These are phyloP conservation scores for Chrosomus eos DNA, from an alignment of 2,797 vertebrate species.

Conservation along the genomic window DNA sequence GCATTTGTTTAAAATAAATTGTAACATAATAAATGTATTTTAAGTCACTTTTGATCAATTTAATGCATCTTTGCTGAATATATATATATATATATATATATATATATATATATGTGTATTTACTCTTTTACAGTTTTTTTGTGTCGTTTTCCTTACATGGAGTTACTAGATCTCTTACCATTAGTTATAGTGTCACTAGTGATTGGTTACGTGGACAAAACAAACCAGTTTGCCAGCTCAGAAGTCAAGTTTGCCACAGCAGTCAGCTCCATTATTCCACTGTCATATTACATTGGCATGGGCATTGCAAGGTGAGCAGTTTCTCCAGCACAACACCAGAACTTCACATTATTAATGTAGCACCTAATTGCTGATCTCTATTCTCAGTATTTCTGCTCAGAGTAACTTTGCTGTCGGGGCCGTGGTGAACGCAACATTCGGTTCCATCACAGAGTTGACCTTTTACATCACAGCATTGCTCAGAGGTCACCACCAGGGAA, in stretches of 20 bases:
- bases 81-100: too few relatives aligned
- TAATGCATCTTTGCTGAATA: too few relatives aligned
- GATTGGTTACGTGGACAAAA: slow-evolving; percentile 83
- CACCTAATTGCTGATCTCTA: not conserved
- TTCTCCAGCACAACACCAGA: not conserved
- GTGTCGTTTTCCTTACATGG: slow-evolving; percentile 51
- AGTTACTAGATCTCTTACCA: slow-evolving; percentile 81
- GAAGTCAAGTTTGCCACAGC: slow-evolving; percentile 83
- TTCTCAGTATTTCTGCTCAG: slow-evolving; percentile 84
- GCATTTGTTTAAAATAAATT: too few relatives aligned
- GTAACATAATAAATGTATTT: too few relatives aligned
- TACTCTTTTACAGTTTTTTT: not conserved
- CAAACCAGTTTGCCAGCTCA: slow-evolving; percentile 79
- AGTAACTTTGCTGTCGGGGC: slow-evolving; percentile 90
- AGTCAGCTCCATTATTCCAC: slow-evolving; percentile 85
- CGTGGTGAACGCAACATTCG: slow-evolving; percentile 88
- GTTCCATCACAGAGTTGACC: slow-evolving; percentile 89
- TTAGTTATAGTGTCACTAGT: slow-evolving; percentile 84
- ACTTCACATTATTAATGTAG: not conserved
- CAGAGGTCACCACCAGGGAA: slow-evolving; percentile 79
- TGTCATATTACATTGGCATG: slow-evolving; percentile 93
- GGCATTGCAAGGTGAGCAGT: slow-evolving; percentile 86
- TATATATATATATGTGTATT: not conserved
- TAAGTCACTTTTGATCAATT: too few relatives aligned
- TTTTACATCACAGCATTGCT: slow-evolving; percentile 91